Conservation (phyloP, 2,797 vertebrate genomes). For the Cyclura pinguis region DNA sequence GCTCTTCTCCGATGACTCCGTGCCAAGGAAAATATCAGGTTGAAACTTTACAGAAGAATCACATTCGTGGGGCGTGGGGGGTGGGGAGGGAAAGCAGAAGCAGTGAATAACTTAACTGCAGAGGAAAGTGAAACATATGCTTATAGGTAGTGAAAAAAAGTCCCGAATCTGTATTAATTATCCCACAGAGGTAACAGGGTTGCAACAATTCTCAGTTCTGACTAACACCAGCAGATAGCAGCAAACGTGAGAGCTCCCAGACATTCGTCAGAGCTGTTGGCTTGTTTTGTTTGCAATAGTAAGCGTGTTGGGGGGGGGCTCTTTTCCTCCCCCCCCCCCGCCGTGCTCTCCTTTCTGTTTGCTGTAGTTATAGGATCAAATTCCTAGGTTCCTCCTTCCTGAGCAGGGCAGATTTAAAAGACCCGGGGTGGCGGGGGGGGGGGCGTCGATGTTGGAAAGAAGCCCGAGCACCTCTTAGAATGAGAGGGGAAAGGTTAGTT, state of each 20-base stretch:
- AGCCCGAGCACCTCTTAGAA: too few relatives aligned
- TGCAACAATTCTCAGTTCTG: constrained; percentile 68
- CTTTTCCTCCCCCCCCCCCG: accelerated
- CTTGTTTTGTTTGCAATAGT: constrained; percentile 34
- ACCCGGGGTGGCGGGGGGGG: too few relatives aligned
- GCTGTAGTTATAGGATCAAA: constrained; percentile 7
- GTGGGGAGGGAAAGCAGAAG: not conserved
- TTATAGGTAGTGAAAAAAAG: constrained; percentile 63
- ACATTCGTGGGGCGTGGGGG: not conserved
- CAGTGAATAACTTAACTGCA: constrained; percentile 46
- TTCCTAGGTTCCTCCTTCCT: not conserved
- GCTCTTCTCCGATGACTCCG: constrained; percentile 61
- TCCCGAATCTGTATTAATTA: constrained; percentile 77
- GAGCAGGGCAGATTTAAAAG: not conserved
- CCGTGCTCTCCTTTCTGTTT: not conserved
- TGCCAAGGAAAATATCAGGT: constrained; percentile 61
- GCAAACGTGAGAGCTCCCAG: constrained; percentile 48
- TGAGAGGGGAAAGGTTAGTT: not conserved
- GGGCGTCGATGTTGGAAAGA: too few relatives aligned
- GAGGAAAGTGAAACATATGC: constrained; percentile 68
- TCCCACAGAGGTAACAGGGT: constrained; percentile 61
- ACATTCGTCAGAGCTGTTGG: constrained; percentile 23
- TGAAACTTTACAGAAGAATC: constrained; percentile 47
- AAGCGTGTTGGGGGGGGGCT: not conserved
- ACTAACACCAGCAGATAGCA: constrained; percentile 68